A percentile compares a stretch with the other conserved stretches of the same genome.
Evolutionary conservation across 2,797 vertebrate genomes (phyloP).

Genomic region (Bradypodion ventrale): DNA sequence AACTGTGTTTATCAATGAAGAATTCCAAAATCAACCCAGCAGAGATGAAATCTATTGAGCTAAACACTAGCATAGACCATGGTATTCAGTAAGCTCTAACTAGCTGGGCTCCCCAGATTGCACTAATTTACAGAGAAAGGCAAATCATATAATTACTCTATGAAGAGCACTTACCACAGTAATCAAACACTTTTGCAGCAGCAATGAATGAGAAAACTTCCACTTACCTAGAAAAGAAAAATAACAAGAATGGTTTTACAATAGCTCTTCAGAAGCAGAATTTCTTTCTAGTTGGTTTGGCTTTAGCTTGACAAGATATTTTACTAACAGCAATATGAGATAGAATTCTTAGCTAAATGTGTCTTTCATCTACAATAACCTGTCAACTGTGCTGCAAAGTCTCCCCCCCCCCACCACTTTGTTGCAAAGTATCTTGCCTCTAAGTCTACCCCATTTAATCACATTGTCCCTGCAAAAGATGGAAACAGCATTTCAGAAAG

Average conservation of each 20-base stretch:
- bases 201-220: slow-evolving; percentile 65
- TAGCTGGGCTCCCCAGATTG: slow-evolving; percentile 30
- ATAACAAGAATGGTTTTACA: slow-evolving; percentile 24
- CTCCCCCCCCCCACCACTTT: too few relatives aligned
- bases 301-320: not conserved
- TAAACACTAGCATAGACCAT: slow-evolving; percentile 16
- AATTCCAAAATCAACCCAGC: slow-evolving; percentile 22
- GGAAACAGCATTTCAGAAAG: not conserved
- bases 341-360: not conserved
- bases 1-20: not conserved
- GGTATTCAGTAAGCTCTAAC: not conserved
- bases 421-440: too few relatives aligned
- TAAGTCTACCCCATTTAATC: too few relatives aligned
- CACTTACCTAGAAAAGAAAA: slow-evolving; percentile 78
- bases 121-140: slow-evolving; percentile 45
- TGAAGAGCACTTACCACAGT: slow-evolving; percentile 75
- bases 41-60: slow-evolving; percentile 15
- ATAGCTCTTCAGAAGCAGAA: not conserved
- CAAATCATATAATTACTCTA: slow-evolving; percentile 33
- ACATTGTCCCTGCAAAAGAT: not conserved
- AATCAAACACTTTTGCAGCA: slow-evolving; percentile 51
- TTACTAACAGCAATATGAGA: not conserved
- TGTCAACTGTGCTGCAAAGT: too few relatives aligned
- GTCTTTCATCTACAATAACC: not conserved
- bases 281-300: not conserved